Conservation (phyloP, 2,888 invertebrate genomes). For the Hoplodrina ambigua region DNA sequence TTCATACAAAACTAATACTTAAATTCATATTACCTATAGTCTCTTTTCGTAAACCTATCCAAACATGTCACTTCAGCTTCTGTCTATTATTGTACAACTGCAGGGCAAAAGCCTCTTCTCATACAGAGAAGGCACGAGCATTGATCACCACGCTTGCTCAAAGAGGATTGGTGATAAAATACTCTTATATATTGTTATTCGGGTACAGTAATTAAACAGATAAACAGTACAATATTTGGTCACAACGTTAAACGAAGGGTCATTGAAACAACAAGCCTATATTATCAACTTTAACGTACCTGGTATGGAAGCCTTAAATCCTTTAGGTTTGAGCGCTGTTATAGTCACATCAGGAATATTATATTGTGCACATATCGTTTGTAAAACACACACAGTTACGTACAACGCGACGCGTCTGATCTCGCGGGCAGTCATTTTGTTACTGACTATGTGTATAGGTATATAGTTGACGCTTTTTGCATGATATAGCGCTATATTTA, state of each 20-base stretch:
- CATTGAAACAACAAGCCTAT: neutral
- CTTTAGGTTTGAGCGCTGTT: conserved; percentile 89
- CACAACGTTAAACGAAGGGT: neutral
- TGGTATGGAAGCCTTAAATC: conserved; percentile 91
- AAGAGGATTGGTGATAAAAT: too few species aligned
- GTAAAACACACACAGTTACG: conserved; percentile 54
- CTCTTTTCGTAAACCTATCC: too few species aligned
- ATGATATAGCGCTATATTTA: neutral
- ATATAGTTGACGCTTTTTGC: conserved; percentile 5
- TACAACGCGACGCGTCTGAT: conserved; percentile 52
- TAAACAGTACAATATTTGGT: neutral
- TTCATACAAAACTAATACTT: too few species aligned
- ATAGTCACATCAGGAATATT: conserved; percentile 87
- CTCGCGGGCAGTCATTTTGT: conserved; percentile 67
- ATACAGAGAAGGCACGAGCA: too few species aligned
- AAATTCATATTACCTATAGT: too few species aligned
- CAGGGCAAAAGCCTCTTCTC: too few species aligned
- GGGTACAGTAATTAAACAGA: neutral
- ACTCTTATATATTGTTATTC: neutral
- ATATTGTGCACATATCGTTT: conserved; percentile 62
- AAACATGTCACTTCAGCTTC: too few species aligned
- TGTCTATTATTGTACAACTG: too few species aligned
- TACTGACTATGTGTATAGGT: conserved; percentile 58
- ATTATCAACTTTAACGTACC: conserved; percentile 78
- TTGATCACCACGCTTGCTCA: too few species aligned